Conservation (phyloP, 2,113 vertebrate genomes). For the Cryptomyrus ogoouensis region DNA sequence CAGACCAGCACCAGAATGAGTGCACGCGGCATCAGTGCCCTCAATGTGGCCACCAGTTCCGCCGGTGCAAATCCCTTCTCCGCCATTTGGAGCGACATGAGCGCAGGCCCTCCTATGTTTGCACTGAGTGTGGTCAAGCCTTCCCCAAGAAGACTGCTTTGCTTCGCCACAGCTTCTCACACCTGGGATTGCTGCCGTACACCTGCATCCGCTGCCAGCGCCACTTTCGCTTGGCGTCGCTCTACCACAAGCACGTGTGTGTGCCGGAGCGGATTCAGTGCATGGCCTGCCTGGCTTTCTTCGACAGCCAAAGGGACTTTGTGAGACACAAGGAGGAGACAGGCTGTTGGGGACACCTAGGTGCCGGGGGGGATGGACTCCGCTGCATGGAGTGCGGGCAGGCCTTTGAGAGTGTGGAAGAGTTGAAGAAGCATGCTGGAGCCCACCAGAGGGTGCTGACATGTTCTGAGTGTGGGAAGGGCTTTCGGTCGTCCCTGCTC, state of each 20-base stretch:
- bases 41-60: slow-evolving; percentile 41
- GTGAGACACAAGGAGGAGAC: slow-evolving; percentile 65
- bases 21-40: slow-evolving; percentile 36
- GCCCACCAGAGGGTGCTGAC: slow-evolving; percentile 81
- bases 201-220: slow-evolving; percentile 59
- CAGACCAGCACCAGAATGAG: slow-evolving; percentile 50
- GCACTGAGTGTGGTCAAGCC: slow-evolving; percentile 39
- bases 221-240: slow-evolving; percentile 59
- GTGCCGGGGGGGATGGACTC: slow-evolving; percentile 47
- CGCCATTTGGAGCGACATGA: slow-evolving; percentile 50
- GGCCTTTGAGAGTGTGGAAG: slow-evolving; percentile 65
- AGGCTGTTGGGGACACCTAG: slow-evolving; percentile 64
- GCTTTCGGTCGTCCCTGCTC: slow-evolving; percentile 76
- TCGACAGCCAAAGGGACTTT: slow-evolving; percentile 55
- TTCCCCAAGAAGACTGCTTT: slow-evolving; percentile 56
- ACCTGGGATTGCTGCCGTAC: slow-evolving; percentile 70
- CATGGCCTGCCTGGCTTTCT: slow-evolving; percentile 59
- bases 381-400: slow-evolving; percentile 77
- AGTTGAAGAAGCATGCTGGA: slow-evolving; percentile 74
- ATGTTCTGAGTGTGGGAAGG: slow-evolving; percentile 77
- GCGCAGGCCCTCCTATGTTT: slow-evolving; percentile 43
- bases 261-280: slow-evolving; percentile 57
- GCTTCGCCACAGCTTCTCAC: slow-evolving; percentile 66
- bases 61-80: slow-evolving; percentile 32
- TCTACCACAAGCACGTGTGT: slow-evolving; percentile 59